Evolutionary conservation across 2,113 vertebrate genomes (phyloP).

Genomic region (Columba janthina): DNA sequence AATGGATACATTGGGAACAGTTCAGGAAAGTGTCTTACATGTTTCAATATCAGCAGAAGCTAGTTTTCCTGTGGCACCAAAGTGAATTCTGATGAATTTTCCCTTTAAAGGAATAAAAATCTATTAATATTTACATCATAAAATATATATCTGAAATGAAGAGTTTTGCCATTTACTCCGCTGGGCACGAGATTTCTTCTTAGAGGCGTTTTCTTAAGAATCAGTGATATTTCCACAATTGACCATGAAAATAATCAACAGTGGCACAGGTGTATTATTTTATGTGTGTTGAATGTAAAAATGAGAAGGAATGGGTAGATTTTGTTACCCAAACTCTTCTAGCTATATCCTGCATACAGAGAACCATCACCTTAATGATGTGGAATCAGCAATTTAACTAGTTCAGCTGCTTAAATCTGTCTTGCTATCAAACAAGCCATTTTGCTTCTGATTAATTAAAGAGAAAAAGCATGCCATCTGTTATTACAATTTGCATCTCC

Average conservation of each 20-base stretch:
- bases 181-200: neutral
- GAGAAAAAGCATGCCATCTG: neutral
- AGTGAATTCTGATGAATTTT: slow-evolving; percentile 95
- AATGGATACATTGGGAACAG: neutral
- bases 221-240: neutral
- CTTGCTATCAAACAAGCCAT: neutral
- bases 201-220: neutral
- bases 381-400: neutral
- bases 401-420: neutral
- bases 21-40: slow-evolving; percentile 61
- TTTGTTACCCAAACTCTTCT: neutral
- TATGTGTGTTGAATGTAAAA: neutral
- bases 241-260: neutral
- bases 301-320: neutral
- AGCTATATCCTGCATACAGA: neutral
- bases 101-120: slow-evolving; percentile 72
- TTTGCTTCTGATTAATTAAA: neutral
- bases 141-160: neutral
- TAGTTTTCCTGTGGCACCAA: slow-evolving; percentile 89
- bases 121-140: neutral
- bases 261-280: neutral
- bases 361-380: neutral
- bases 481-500: neutral
- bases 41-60: slow-evolving; percentile 83
- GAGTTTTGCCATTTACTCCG: neutral